Base-by-base conservation (phyloP, 2,113 vertebrate genomes). In the Microtus pennsylvanicus region DNA sequence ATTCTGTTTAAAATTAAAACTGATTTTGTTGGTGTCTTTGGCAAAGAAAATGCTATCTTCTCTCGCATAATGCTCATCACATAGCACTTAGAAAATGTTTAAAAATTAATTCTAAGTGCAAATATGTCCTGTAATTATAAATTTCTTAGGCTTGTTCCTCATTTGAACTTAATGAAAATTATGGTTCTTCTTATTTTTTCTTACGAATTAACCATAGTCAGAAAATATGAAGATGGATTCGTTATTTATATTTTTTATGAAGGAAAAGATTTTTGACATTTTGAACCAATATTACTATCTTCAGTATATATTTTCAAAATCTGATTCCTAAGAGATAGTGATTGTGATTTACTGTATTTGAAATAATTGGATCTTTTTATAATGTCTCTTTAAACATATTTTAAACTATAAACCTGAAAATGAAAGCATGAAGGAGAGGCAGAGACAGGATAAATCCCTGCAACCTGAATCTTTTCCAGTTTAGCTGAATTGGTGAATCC, bases 1-100 rank as follows among this genome's bases (percentile, higher is more conserved):
- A 72, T 78, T 96, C 69, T 82, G 38, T 91, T 97, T 95, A 95
- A 96, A 95, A 92, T 91, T 91, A 90, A 76, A 96, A 77, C 28
- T 67, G 80, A 95, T 85, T 85, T 88, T 93, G 35, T 90, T 95
- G 61, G 1, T 93, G 72, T 83, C 30, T 77, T 92, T 95, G 90
- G 47, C 33, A 69, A 85, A 93, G 45, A 67, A 94, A 90, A 63
- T 58, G 72, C 4, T 95, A 67, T 75, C 50, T 47, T 67, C 21
- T 67, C 35, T 21, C n/a, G 1, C 1, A 61, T 74, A 90, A 76
- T 88, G 72, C 21, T 88, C 85, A 42, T 33, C 30, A 89, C 33
- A 75, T n/a, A 87, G 63, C 90, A n/a, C 50, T 94, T 75, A 50
- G 72, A 82, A 91, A 50, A 76, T 91, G 38, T 47, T 87, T 95